Evolutionary conservation across 2,888 invertebrate species (phyloP).

Genomic region (Agrochola lychnidis): DNA sequence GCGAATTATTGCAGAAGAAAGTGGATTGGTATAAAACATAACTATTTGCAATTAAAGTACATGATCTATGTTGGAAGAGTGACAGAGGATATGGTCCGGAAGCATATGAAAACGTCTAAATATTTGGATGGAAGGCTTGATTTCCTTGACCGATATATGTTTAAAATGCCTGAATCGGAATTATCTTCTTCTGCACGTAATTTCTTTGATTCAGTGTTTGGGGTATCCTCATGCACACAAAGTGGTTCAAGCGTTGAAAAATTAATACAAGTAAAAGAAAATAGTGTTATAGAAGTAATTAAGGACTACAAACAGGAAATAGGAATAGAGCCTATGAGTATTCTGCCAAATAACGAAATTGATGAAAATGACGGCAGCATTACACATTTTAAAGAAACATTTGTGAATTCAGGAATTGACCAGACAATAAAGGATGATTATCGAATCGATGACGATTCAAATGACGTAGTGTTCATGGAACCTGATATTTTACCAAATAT

Average conservation of each 20-base stretch:
- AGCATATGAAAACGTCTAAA: conserved; percentile 9
- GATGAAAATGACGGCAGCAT: background rate
- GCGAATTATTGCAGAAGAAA: conserved; percentile 4
- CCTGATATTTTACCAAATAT: conserved; percentile 12
- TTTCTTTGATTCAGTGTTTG: conserved; percentile 16
- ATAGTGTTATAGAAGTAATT: conserved; percentile 16
- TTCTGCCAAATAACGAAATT: conserved; percentile 31
- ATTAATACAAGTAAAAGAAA: conserved; percentile 21
- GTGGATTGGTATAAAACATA: conserved; percentile 20
- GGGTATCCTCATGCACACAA: background rate
- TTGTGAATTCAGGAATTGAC: background rate
- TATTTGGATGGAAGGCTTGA: conserved; percentile 45
- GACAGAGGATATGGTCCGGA: conserved; percentile 4
- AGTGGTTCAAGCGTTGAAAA: conserved; percentile 11
- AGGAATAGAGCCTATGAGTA: conserved; percentile 27
- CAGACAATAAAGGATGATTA: background rate
- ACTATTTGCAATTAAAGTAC: conserved; percentile 33
- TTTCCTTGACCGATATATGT: conserved; percentile 41
- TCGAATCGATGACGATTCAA: conserved; percentile 10
- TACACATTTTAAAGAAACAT: background rate
- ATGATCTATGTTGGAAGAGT: conserved; percentile 23
- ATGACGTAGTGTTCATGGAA: background rate
- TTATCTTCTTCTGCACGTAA: conserved; percentile 3
- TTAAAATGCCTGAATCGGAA: background rate
- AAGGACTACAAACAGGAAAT: background rate